These are phyloP conservation scores for Neoarius graeffei DNA, from an alignment of 2,113 vertebrate species.

Conservation along the genomic window DNA sequence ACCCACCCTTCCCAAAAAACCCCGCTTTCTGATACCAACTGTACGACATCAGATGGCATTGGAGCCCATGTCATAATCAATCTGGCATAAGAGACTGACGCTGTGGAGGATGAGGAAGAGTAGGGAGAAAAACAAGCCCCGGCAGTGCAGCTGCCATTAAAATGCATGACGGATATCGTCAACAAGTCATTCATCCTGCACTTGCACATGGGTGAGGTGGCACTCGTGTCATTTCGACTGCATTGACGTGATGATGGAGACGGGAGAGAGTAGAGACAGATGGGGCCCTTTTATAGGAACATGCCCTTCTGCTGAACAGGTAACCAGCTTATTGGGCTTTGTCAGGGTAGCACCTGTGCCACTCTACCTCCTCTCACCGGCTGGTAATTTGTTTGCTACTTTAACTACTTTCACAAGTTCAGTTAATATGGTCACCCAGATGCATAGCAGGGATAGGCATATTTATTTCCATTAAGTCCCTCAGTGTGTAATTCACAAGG, in stretches of 20 bases:
- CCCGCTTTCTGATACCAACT: not conserved
- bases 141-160: slow-evolving; percentile 40
- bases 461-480: slow-evolving; percentile 30
- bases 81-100: slow-evolving; percentile 32
- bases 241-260: slow-evolving; percentile 17
- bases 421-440: slow-evolving; percentile 20
- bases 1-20: not conserved
- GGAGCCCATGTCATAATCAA: slow-evolving; percentile 34
- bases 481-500: not conserved
- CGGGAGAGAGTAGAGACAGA: slow-evolving; percentile 24
- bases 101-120: slow-evolving; percentile 4
- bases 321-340: not conserved
- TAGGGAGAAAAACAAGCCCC: slow-evolving; percentile 27
- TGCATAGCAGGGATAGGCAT: not conserved
- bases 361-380: not conserved
- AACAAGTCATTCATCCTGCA: slow-evolving; percentile 42
- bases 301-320: slow-evolving; percentile 22
- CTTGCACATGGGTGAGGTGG: slow-evolving; percentile 9
- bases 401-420: slow-evolving; percentile 29
- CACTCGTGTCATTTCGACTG: slow-evolving; percentile 33
- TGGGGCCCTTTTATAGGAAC: slow-evolving; percentile 17
- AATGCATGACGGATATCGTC: slow-evolving; percentile 42
- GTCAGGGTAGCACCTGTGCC: slow-evolving; percentile 1
- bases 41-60: slow-evolving; percentile 28
- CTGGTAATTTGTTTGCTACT: slow-evolving; percentile 29